Base-by-base conservation (phyloP, 2,888 invertebrate species). In the Heteropelma amictum region DNA sequence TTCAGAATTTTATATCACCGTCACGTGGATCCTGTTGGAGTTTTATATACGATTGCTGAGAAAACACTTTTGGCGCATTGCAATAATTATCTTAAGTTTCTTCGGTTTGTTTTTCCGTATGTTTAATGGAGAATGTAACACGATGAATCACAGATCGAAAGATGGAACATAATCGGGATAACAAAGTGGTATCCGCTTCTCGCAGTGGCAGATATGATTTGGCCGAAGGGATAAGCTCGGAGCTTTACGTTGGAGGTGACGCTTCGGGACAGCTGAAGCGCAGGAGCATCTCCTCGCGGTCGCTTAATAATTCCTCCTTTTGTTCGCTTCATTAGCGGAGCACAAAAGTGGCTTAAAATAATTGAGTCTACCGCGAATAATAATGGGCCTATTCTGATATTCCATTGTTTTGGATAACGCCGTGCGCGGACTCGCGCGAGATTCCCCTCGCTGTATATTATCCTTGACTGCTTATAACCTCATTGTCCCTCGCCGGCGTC, bases 321-420 rank as follows among this genome's bases (percentile, higher is more conserved):
- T 86, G 84, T 84, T 81, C 82, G 82, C 78, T 84, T 88, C 87
- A 88, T 87, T 88, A 87, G 86, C 81, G 85, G 69, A 72, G 81
- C 82, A 86, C 86, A 88, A 87, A 87, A 87, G 87, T 87, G 81
- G 85, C 84, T 86, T 86, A 83, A 85, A 85, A 87, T 87, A 87
- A 87, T 87, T 86, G 83, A 86, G 86, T 87, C 86, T 85, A 81
- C 83, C 79, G 80, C 76, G 82, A 68, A 83, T 79, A 77, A 86
- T 86, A 84, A 85, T 83, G 74, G 84, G 49, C 75, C 83, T 77
- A 86, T 87, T 86, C 83, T 85, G 85, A 84, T 85, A 83, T 85
- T 79, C 83, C 81, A 86, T 87, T 87, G 87, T 87, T 81, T 47
- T 56, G 30, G n/a, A 53, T 77, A 77, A 77, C 70, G 76, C 72